A percentile compares a stretch with the other conserved stretches of the same genome.
phyloP scores from a whole-genome alignment of 2,797 vertebrate genomes.

The Anas acuta region DNA sequence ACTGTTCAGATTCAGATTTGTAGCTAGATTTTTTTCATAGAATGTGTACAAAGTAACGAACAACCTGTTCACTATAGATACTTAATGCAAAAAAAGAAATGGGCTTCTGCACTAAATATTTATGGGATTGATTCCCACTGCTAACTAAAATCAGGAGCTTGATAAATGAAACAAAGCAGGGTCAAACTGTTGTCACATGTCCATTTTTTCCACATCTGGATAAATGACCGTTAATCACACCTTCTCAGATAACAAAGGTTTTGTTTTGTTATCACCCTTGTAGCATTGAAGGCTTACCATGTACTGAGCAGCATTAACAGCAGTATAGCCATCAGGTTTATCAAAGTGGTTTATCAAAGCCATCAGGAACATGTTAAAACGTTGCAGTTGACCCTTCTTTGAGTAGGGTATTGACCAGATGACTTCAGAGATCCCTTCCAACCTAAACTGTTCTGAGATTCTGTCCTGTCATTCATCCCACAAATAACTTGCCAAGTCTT shows the following conservation, averaged over 20 bases:
- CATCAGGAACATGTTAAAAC: neutral
- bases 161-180: slow-evolving; percentile 2
- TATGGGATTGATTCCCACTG: neutral
- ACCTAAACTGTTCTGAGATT: neutral
- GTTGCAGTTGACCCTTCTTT: neutral
- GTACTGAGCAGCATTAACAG: neutral
- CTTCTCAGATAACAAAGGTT: neutral
- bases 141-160: neutral
- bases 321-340: neutral
- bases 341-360: neutral
- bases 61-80: neutral
- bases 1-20: neutral
- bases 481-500: neutral
- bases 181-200: neutral
- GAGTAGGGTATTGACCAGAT: neutral
- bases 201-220: neutral
- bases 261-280: neutral
- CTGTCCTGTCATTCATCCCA: neutral
- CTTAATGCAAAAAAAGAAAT: neutral
- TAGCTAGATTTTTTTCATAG: neutral
- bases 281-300: neutral
- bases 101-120: slow-evolving; percentile 7
- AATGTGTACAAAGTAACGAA: neutral
- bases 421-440: neutral
- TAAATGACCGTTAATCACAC: neutral